Evolutionary conservation across 2,797 vertebrate species (phyloP).

Genomic region (Numenius phaeopus): DNA sequence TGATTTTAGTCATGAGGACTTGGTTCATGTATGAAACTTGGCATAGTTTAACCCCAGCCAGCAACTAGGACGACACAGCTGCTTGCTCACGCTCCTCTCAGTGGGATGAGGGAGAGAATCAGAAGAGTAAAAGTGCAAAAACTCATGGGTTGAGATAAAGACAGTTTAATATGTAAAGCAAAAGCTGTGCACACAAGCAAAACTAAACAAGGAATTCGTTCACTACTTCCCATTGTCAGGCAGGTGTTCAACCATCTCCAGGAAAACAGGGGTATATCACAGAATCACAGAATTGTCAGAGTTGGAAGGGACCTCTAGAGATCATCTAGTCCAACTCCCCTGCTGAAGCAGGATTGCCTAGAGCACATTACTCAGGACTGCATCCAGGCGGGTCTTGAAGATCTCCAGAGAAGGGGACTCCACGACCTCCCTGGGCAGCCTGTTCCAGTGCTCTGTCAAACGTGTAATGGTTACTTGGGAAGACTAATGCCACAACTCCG

Average conservation of each 20-base stretch:
- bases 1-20: not conserved
- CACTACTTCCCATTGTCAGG: not conserved
- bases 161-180: not conserved
- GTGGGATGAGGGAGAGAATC: not conserved
- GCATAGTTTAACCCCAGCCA: not conserved
- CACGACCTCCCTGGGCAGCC: too few species aligned
- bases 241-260: not conserved
- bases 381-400: too few species aligned
- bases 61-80: not conserved
- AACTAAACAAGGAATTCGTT: not conserved
- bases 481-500: not conserved
- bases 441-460: too few species aligned
- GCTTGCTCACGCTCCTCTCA: not conserved
- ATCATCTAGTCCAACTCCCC: too few species aligned
- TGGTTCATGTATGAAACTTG: not conserved
- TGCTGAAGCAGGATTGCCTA: too few species aligned
- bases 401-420: too few species aligned
- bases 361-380: too few species aligned
- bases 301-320: too few species aligned
- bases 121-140: not conserved
- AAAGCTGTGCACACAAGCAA: not conserved
- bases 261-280: not conserved
- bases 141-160: not conserved
- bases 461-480: not conserved
- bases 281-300: too few species aligned